A percentile compares a stretch with the other conserved stretches of the same genome.
Conservation (phyloP, 2,113 vertebrate genomes). For the Calidris pugnax region DNA sequence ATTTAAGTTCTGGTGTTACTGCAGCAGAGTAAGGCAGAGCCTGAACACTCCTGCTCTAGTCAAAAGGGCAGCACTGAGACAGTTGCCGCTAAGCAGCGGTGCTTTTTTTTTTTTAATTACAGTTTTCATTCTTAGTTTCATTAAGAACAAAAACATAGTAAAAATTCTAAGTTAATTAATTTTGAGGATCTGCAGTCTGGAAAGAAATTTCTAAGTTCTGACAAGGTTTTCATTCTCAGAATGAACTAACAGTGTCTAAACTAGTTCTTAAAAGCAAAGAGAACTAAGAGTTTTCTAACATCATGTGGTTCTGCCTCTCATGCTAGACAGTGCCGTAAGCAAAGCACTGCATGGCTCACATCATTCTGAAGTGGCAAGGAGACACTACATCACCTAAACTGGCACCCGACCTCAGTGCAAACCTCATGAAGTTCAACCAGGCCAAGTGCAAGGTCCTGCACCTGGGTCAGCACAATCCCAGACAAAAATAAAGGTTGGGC, state of each 20-base stretch:
- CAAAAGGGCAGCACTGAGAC: neutral
- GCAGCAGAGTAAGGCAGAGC: neutral
- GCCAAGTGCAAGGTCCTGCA: no score
- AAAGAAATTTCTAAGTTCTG: neutral
- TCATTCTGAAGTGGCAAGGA: neutral
- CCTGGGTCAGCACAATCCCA: no score
- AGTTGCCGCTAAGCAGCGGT: neutral
- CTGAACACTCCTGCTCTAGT: neutral
- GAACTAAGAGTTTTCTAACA: neutral
- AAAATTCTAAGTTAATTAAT: neutral
- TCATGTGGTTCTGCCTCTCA: neutral
- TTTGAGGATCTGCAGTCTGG: neutral
- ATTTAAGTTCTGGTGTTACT: neutral
- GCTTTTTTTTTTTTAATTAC: neutral
- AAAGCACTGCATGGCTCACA: accelerated
- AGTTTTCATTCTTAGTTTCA: neutral
- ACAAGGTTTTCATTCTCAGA: neutral
- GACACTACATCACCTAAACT: neutral
- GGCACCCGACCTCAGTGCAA: neutral
- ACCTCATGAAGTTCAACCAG: no score
- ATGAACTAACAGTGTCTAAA: neutral
- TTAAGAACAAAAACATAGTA: neutral
- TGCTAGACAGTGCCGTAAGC: neutral
- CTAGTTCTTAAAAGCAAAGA: neutral
- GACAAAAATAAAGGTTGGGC: no score